phyloP scores from a whole-genome alignment of 2,888 invertebrate species.

The Caenorhabditis becei region DNA sequence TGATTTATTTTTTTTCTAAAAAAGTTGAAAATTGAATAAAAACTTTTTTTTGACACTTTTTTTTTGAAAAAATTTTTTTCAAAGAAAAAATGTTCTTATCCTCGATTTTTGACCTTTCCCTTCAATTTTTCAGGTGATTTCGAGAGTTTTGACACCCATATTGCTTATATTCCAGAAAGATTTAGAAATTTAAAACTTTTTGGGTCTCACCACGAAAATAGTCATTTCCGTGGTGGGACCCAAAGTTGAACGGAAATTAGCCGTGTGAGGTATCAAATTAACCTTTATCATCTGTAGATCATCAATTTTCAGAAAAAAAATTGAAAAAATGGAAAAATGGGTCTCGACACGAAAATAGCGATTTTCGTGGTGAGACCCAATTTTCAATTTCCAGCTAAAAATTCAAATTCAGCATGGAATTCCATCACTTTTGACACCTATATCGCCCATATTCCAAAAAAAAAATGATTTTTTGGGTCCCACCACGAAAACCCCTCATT shows the following conservation, averaged over 20 bases:
- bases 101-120: not conserved
- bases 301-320: too few relatives aligned
- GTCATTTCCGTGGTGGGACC: not conserved
- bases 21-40: too few relatives aligned
- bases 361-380: not conserved
- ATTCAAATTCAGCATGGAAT: not conserved
- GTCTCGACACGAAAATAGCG: too few relatives aligned
- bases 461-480: not conserved
- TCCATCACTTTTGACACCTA: not conserved
- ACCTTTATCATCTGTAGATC: too few relatives aligned
- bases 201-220: slow-evolving; percentile 2
- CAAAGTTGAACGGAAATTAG: not conserved
- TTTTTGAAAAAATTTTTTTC: not conserved
- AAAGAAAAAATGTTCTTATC: not conserved
- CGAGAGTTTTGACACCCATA: slow-evolving; percentile 1
- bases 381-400: not conserved
- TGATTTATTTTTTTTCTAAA: too few relatives aligned
- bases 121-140: not conserved
- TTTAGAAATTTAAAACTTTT: not conserved
- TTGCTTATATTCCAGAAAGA: not conserved
- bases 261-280: too few relatives aligned
- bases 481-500: not conserved
- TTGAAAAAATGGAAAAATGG: too few relatives aligned
- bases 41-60: not conserved
- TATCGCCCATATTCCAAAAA: not conserved